A percentile compares a stretch with the other conserved stretches of the same genome.
Evolutionary conservation across 1,140 invertebrate genomes (phyloP).

Genomic region (Brachionus koreanus): DNA sequence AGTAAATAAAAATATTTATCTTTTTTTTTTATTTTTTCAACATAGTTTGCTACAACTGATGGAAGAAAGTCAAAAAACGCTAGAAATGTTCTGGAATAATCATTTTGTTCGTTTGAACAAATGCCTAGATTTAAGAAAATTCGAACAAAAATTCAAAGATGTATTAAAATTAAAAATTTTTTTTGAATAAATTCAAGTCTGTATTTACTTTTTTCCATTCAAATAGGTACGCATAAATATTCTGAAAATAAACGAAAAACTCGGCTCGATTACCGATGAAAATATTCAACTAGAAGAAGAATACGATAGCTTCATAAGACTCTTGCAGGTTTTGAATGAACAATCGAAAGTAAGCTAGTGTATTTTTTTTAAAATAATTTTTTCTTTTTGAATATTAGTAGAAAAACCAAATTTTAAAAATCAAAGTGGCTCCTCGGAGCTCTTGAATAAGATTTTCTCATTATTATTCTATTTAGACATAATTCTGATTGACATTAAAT

Average conservation of each 20-base stretch:
- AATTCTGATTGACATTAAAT: constrained; percentile 21
- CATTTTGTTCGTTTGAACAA: constrained; percentile 81
- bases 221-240: constrained; percentile 33
- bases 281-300: constrained; percentile 16
- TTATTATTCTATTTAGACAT: not conserved
- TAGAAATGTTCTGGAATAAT: constrained; percentile 85
- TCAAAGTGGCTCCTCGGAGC: not conserved
- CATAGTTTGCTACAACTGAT: constrained; percentile 80
- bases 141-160: constrained; percentile 80
- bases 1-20: not conserved
- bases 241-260: constrained; percentile 29
- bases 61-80: constrained; percentile 86
- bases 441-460: constrained; percentile 32
- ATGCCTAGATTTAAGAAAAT: constrained; percentile 79
- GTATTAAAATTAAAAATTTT: not conserved
- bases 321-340: constrained; percentile 25
- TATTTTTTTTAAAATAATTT: not conserved
- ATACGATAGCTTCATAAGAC: constrained; percentile 28
- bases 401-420: too few species aligned
- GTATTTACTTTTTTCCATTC: not conserved
- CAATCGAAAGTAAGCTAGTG: constrained; percentile 37
- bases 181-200: not conserved
- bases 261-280: constrained; percentile 17
- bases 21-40: constrained; percentile 45
- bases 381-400: too few species aligned